phyloP scores from a whole-genome alignment of 2,797 vertebrate species.

The Periparus ater region DNA sequence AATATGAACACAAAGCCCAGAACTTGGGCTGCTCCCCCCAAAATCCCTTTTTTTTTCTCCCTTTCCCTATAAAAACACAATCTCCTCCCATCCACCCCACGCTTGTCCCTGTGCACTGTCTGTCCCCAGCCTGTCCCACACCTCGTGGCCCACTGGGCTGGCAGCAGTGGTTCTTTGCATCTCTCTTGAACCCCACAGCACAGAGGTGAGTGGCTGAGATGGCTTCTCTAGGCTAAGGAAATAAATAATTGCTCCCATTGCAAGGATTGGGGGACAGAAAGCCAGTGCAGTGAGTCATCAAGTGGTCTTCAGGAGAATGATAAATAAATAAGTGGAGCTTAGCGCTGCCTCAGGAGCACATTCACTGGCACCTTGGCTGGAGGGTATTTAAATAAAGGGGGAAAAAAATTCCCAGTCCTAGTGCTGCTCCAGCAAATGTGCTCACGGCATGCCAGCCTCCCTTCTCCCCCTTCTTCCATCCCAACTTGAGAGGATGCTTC shows the following conservation, averaged over 20 bases:
- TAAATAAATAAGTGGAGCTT: slow-evolving; percentile 64
- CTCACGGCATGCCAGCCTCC: background rate
- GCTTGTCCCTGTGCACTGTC: background rate
- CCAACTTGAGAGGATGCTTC: background rate
- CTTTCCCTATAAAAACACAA: background rate
- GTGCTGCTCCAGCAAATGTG: background rate
- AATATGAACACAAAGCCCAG: background rate
- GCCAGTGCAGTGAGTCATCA: background rate
- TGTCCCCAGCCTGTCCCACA: background rate
- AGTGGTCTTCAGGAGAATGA: slow-evolving; percentile 27
- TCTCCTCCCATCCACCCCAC: background rate
- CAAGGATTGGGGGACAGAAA: background rate
- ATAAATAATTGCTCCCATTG: slow-evolving; percentile 67
- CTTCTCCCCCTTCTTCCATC: slow-evolving; percentile 3
- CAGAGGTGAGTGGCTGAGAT: background rate
- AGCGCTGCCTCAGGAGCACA: background rate
- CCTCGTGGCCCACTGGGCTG: background rate
- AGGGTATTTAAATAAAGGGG: slow-evolving; percentile 45
- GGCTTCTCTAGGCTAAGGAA: slow-evolving; percentile 51
- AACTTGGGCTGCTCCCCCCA: background rate
- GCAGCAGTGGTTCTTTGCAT: background rate
- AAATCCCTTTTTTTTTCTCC: background rate
- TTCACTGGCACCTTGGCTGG: slow-evolving; percentile 35
- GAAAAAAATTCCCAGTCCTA: background rate
- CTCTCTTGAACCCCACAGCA: slow-evolving; percentile 15